These are phyloP conservation scores for Malachius bipustulatus DNA, from an alignment of 2,888 invertebrate genomes.

Conservation along the genomic window DNA sequence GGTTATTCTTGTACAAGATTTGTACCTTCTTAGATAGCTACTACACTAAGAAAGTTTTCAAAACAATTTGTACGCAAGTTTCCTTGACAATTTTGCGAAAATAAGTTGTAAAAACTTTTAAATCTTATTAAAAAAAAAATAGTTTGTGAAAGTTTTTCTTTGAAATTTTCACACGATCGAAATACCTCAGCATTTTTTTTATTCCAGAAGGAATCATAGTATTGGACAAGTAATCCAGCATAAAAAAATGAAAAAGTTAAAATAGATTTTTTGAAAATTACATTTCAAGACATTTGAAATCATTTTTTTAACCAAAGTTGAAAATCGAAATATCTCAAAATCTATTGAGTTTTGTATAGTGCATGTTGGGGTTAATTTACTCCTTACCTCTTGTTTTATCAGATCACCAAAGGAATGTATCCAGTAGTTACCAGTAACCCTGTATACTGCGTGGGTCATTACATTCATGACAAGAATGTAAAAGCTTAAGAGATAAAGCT, in stretches of 20 bases:
- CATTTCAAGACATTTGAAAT: not conserved
- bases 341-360: not conserved
- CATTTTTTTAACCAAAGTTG: not conserved
- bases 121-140: not conserved
- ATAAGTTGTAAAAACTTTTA: not conserved
- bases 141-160: not conserved
- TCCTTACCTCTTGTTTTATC: not conserved
- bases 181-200: not conserved
- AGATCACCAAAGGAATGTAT: not conserved
- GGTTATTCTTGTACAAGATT: not conserved
- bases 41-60: not conserved
- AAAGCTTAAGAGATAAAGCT: too few species aligned
- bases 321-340: not conserved
- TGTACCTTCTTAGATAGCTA: constrained; percentile 1
- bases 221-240: not conserved
- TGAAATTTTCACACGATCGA: constrained; percentile 2
- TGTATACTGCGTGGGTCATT: too few species aligned
- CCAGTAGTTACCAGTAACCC: constrained; percentile 1
- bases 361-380: not conserved
- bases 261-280: not conserved
- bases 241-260: not conserved
- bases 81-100: not conserved
- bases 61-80: not conserved
- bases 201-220: not conserved
- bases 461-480: too few species aligned